Conservation (phyloP, 2,888 invertebrate genomes). For the Axea sp. region DNA sequence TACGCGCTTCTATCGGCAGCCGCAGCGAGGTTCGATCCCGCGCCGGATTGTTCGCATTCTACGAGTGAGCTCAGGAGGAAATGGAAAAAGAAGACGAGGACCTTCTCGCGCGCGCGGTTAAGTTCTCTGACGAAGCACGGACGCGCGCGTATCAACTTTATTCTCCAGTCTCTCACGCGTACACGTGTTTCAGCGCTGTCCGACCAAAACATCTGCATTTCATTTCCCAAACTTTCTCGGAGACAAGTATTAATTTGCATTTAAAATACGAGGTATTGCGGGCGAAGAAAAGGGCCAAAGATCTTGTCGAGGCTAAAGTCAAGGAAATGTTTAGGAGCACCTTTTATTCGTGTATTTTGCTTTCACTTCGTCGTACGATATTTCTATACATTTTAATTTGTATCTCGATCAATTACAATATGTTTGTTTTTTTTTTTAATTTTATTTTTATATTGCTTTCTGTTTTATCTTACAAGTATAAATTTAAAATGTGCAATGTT, state of each 20-base stretch:
- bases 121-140: conserved; percentile 2
- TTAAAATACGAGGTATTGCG: conserved; percentile 7
- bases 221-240: conserved; percentile 27
- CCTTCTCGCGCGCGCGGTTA: background rate
- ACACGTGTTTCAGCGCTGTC: conserved; percentile 39
- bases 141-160: conserved; percentile 44
- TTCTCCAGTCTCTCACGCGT: conserved; percentile 49
- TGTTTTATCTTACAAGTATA: no score
- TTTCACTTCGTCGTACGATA: no score
- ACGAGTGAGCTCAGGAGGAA: conserved; percentile 14
- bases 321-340: no score
- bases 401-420: no score
- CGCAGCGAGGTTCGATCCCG: conserved; percentile 33
- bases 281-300: conserved; percentile 1
- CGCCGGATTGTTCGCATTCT: conserved; percentile 62
- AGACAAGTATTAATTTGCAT: conserved; percentile 9
- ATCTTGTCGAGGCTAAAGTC: background rate
- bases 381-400: no score
- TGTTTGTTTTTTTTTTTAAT: no score
- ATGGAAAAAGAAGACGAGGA: conserved; percentile 15
- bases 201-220: conserved; percentile 24
- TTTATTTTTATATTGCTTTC: no score
- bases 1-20: conserved; percentile 38
- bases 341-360: no score
- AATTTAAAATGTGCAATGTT: no score